Evolutionary conservation across 1,140 invertebrate species (phyloP), one percentile per base, ranked within the genome.

Genomic region (Microvelia longipes): DNA sequence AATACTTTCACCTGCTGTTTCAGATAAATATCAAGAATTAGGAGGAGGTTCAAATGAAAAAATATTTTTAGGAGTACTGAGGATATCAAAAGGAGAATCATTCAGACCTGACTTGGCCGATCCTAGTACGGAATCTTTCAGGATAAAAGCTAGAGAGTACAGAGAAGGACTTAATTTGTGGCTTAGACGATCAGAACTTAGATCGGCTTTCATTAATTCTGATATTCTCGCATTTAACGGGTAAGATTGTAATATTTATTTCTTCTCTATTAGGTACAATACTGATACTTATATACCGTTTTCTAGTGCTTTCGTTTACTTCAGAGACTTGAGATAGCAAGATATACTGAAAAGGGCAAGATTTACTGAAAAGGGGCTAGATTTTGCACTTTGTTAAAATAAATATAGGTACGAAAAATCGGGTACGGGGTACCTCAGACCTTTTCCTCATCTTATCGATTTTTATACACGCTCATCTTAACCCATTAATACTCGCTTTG

Each of bases 151-250:
- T n/a, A 81, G 84, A 50, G 86, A 87, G 73, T 89, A 91, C 79
- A 84, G 86, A 74, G 87, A 90, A 74, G 83, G 87, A 35, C 82
- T 93, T 35, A 87, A 88, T 81, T 79, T 90, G n/a, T 78, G 90
- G 2, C 89, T 91, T 75, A 84, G 84, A 28, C 84, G 87, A 71
- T 91, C 90, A 70, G 81, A 85, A 71, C 77, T 92, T 11, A 82
- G 85, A 73, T 81, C 87, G 64, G 85, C 86, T 68, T 91, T 89
- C 77, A 78, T 88, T 19, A 81, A 82, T 1, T 84, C 85, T 19
- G 88, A 91, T 74, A 83, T 91, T 65, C 80, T 91, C 5, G 88
- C 89, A 28, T 83, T 93, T 28, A 90, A 93, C 79, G 90, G 89
- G 90, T 92, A 82, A 81, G 78, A n/a, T n/a, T 77, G 65, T 13